Conservation (phyloP, 2,113 vertebrate genomes). For the Sinocyclocheilus grahami region DNA sequence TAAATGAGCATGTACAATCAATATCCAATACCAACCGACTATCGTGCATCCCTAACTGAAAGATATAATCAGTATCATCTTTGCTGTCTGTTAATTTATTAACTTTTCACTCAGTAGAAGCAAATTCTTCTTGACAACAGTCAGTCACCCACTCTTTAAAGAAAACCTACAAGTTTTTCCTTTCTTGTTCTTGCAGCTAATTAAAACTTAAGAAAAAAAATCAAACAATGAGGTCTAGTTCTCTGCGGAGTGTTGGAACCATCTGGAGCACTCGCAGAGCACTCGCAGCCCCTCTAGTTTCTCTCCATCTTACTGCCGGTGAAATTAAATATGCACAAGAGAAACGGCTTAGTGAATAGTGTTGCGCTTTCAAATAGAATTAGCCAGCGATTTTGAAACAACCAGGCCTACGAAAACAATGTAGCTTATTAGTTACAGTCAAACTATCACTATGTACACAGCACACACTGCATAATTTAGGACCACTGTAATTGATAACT, state of each 20-base stretch:
- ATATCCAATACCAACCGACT: background rate
- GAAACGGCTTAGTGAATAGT: constrained; percentile 53
- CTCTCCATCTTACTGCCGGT: constrained; percentile 58
- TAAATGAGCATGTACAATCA: background rate
- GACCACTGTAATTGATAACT: constrained; percentile 16
- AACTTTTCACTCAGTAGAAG: background rate
- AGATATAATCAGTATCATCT: background rate
- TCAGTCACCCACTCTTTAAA: constrained; percentile 21
- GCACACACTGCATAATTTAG: background rate
- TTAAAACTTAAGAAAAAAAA: constrained; percentile 53
- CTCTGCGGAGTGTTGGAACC: constrained; percentile 53
- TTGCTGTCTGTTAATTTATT: background rate
- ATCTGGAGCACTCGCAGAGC: constrained; percentile 53
- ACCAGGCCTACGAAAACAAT: constrained; percentile 36
- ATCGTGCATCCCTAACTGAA: background rate
- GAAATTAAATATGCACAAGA: constrained; percentile 56
- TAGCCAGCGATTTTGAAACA: constrained; percentile 48
- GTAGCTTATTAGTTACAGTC: constrained; percentile 41
- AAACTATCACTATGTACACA: constrained; percentile 32
- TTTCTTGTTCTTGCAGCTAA: constrained; percentile 53
- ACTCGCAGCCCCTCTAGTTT: constrained; percentile 42
- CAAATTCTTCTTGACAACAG: constrained; percentile 36
- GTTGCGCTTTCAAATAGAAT: constrained; percentile 67
- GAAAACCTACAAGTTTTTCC: constrained; percentile 31
- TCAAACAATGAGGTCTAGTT: constrained; percentile 45